Evolutionary conservation across 2,113 vertebrate species (phyloP).

Genomic region (Alces alces): DNA sequence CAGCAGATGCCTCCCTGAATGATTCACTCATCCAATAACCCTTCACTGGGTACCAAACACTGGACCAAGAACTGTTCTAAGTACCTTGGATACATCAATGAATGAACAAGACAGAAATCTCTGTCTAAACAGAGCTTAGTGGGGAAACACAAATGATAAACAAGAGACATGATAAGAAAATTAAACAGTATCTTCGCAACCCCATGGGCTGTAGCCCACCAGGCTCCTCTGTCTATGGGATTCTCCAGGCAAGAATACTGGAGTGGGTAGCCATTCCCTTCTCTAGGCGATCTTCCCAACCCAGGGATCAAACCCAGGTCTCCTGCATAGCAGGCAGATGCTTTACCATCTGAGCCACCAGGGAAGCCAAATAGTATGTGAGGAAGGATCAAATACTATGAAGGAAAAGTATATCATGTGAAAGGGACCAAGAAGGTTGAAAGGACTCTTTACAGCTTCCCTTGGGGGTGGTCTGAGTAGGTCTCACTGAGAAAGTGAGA

Average conservation of each 20-base stretch:
- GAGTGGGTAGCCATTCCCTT: background rate
- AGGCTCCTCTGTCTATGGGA: background rate
- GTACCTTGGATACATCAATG: background rate
- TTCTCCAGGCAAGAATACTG: background rate
- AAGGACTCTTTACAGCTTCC: background rate
- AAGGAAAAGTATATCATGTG: background rate
- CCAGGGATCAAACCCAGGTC: background rate
- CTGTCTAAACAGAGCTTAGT: background rate
- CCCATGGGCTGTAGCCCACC: background rate
- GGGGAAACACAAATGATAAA: background rate
- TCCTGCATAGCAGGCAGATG: background rate
- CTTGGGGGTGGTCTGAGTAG: background rate
- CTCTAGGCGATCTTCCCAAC: fast-evolving
- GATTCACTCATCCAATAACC: background rate
- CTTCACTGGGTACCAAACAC: background rate
- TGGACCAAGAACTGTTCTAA: background rate
- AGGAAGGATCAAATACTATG: background rate
- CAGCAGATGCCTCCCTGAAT: background rate
- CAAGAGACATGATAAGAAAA: background rate
- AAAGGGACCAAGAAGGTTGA: background rate
- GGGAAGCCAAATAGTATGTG: background rate
- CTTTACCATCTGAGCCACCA: background rate
- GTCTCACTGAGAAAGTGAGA: background rate
- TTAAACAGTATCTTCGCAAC: background rate
- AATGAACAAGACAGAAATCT: background rate